Conservation (phyloP, 2,888 invertebrate species). For the Amaurobius ferox region DNA sequence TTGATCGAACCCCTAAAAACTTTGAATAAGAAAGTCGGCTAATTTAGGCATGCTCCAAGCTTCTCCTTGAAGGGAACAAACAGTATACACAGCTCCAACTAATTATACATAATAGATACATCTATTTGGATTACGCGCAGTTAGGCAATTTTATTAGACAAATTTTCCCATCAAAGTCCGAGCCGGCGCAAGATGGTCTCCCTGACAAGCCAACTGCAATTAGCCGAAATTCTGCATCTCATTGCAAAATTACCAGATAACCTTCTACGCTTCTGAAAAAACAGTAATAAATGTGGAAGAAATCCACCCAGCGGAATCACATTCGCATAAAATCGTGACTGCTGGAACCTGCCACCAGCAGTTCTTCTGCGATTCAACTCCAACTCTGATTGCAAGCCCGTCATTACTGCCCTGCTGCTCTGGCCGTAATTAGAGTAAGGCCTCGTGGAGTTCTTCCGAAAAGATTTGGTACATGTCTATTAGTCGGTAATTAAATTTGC, state of each 20-base stretch:
- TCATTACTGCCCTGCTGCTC: constrained; percentile 16
- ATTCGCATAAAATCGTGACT: constrained; percentile 18
- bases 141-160: background rate
- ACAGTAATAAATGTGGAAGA: background rate
- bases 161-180: background rate
- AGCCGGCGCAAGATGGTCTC: background rate
- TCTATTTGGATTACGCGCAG: background rate
- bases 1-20: no score
- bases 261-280: constrained; percentile 4
- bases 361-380: background rate
- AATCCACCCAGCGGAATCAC: constrained; percentile 5
- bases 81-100: no score
- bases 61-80: no score
- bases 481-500: constrained; percentile 64
- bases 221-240: constrained; percentile 6
- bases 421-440: constrained; percentile 3
- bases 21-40: no score
- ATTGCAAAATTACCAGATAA: background rate
- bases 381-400: constrained; percentile 12
- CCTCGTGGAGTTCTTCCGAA: background rate
- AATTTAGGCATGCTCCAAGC: no score
- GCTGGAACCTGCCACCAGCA: constrained; percentile 14
- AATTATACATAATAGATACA: no score
- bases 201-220: constrained; percentile 9
- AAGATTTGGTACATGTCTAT: constrained; percentile 50